A percentile compares a stretch with the other conserved stretches of the same genome.
These are phyloP conservation scores for Plutella xylostella DNA, from an alignment of 2,888 invertebrate species.

Conservation along the genomic window DNA sequence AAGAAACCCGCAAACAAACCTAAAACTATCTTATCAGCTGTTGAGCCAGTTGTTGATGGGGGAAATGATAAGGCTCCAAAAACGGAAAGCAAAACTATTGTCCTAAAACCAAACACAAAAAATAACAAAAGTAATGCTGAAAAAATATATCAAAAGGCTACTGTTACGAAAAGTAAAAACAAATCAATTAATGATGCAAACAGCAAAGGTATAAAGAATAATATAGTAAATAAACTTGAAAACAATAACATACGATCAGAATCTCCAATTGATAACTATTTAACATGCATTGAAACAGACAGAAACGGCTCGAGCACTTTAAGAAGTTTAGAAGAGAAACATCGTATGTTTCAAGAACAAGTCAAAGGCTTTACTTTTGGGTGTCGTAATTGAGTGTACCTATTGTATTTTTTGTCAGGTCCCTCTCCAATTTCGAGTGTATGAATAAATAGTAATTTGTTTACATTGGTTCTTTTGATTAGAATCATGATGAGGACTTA, in stretches of 20 bases:
- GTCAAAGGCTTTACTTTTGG: constrained; percentile 46
- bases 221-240: constrained; percentile 19
- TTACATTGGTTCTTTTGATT: no score
- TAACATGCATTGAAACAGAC: no score
- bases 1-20: neutral
- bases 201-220: neutral
- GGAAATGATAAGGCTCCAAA: no score
- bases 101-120: constrained; percentile 16
- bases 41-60: no score
- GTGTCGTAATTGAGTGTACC: no score
- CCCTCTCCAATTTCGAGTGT: no score
- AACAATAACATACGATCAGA: constrained; percentile 23
- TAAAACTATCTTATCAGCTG: no score
- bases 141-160: neutral
- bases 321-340: constrained; percentile 49
- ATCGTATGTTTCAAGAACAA: constrained; percentile 52
- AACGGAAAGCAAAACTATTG: no score
- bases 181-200: neutral
- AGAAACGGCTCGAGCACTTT: constrained; percentile 43
- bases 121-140: constrained; percentile 9
- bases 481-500: no score
- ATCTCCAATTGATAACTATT: no score
- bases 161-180: neutral
- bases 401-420: no score
- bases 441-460: no score